phyloP scores from a whole-genome alignment of 2,888 invertebrate genomes.

The Panopea generosa region DNA sequence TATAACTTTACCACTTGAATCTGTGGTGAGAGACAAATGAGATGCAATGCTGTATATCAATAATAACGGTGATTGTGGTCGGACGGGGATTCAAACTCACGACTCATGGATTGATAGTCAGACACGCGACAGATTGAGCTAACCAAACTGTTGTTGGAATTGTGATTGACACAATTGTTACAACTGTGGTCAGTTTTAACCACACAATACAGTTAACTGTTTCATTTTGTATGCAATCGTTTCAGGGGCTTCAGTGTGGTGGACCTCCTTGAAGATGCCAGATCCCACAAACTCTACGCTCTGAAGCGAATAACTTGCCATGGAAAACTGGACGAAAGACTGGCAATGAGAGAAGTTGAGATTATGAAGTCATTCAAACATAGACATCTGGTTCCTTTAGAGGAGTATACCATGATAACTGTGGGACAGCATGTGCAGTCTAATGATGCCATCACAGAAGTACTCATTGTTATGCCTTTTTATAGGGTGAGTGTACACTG shows the following conservation, averaged over 20 bases:
- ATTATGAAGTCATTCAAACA: slow-evolving; percentile 90
- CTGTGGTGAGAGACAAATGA: too few relatives aligned
- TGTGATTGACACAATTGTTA: too few relatives aligned
- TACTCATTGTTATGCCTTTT: slow-evolving; percentile 91
- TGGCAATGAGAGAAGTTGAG: slow-evolving; percentile 90
- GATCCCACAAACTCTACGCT: slow-evolving; percentile 90
- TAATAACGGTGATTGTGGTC: too few relatives aligned
- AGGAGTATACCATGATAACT: slow-evolving; percentile 88
- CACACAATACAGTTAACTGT: too few relatives aligned
- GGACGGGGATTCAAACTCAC: too few relatives aligned
- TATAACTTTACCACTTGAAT: too few relatives aligned
- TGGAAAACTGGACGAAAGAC: slow-evolving; percentile 90
- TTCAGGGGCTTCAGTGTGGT: slow-evolving; percentile 93
- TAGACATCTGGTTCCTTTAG: slow-evolving; percentile 90
- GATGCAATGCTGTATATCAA: too few relatives aligned
- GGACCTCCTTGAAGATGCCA: slow-evolving; percentile 90
- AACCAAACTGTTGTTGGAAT: too few relatives aligned
- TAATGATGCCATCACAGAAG: slow-evolving; percentile 88
- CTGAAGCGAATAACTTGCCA: slow-evolving; percentile 93
- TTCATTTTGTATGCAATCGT: too few relatives aligned
- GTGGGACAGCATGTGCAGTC: slow-evolving; percentile 82
- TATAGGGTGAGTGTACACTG: slow-evolving; percentile 89
- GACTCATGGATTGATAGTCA: too few relatives aligned
- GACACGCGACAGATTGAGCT: too few relatives aligned
- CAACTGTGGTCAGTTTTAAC: too few relatives aligned